Conservation (phyloP, 2,113 vertebrate species). For the sheep (Ovis aries) region DNA sequence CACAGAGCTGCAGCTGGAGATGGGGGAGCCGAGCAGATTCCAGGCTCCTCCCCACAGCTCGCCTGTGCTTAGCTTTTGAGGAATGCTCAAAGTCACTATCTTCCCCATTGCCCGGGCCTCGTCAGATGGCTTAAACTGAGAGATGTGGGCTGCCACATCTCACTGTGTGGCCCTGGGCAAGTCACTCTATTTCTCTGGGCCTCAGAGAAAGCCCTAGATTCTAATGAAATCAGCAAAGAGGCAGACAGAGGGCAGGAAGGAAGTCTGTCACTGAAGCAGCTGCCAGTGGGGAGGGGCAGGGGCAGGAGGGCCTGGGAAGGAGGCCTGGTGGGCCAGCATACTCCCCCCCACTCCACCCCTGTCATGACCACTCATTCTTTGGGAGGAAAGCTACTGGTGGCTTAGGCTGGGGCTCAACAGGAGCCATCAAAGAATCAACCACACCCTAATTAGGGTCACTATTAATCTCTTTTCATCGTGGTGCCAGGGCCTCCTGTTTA, state of each 20-base stretch:
- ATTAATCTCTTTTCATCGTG: neutral
- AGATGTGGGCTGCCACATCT: neutral
- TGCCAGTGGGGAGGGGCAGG: neutral
- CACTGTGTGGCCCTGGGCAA: neutral
- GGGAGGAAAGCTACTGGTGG: neutral
- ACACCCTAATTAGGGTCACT: conserved; percentile 29
- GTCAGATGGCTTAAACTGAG: neutral
- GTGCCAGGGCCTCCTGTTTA: conserved; percentile 39
- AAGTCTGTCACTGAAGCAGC: neutral
- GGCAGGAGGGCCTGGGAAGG: neutral
- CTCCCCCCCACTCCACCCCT: neutral
- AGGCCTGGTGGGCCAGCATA: neutral
- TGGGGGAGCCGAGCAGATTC: neutral
- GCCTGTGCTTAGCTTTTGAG: neutral
- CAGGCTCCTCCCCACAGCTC: neutral
- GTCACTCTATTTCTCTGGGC: neutral
- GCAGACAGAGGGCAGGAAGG: neutral
- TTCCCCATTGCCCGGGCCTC: neutral
- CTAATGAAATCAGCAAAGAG: neutral
- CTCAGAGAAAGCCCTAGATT: neutral
- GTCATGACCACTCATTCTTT: neutral
- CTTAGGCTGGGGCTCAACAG: neutral
- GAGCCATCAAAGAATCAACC: conserved; percentile 6
- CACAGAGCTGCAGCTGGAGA: neutral
- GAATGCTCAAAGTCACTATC: too few species aligned